phyloP scores from a whole-genome alignment of 2,797 vertebrate species.

The Peromyscus nudipes region DNA sequence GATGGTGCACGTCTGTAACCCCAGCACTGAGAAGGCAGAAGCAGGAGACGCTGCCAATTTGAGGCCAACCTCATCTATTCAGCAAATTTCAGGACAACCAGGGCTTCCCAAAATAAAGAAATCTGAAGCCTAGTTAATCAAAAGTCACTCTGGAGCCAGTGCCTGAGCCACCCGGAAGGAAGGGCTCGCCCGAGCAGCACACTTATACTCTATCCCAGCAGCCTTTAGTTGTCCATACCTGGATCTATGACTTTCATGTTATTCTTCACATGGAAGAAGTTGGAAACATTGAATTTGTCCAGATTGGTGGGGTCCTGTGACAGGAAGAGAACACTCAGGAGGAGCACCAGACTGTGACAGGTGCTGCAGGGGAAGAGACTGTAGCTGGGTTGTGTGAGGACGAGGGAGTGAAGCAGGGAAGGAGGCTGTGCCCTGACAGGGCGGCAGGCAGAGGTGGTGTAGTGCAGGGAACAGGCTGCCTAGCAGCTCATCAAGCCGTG shows the following conservation, averaged over 20 bases:
- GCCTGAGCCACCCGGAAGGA: background rate
- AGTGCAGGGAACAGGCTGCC: background rate
- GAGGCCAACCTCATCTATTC: background rate
- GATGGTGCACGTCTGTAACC: background rate
- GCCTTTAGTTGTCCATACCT: slow-evolving; percentile 87
- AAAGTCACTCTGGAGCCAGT: background rate
- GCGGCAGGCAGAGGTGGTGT: background rate
- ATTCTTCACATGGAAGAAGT: slow-evolving; percentile 98
- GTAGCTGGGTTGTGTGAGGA: background rate
- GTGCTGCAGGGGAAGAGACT: background rate
- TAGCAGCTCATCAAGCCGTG: background rate
- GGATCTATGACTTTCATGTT: slow-evolving; percentile 96
- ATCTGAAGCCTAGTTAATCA: background rate
- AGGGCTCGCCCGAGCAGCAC: background rate
- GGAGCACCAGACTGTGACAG: background rate
- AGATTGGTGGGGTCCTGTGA: slow-evolving; percentile 96
- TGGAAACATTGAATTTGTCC: slow-evolving; percentile 98
- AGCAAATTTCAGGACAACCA: background rate
- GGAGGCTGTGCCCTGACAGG: background rate
- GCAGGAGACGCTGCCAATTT: background rate
- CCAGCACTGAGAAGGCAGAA: background rate
- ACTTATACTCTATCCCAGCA: background rate
- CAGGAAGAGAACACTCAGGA: background rate
- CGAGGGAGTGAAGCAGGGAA: background rate
- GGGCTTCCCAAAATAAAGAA: background rate